These are phyloP conservation scores for Pyrgus malvae DNA, from an alignment of 2,888 invertebrate genomes.

Conservation along the genomic window DNA sequence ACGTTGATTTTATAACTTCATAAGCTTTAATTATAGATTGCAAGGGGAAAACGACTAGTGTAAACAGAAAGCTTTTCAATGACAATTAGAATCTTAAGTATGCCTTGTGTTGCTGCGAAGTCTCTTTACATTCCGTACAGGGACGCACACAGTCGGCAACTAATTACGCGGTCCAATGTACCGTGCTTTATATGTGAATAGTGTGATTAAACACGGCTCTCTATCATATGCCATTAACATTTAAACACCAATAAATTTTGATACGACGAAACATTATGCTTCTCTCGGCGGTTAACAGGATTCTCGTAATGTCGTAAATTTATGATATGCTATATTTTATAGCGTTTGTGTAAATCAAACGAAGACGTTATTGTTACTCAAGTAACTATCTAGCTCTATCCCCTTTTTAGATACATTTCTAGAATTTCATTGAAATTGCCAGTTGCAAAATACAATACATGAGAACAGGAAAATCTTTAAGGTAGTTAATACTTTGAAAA, in stretches of 20 bases:
- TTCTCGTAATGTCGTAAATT: slow-evolving; percentile 12
- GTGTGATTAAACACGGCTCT: slow-evolving; percentile 23
- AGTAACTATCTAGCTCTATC: no score
- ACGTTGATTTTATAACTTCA: no score
- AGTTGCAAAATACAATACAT: no score
- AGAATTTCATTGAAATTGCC: no score
- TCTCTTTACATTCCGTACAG: slow-evolving; percentile 27
- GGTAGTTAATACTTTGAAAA: no score
- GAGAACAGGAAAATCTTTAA: no score
- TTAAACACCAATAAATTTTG: slow-evolving; percentile 24
- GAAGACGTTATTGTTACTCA: background rate
- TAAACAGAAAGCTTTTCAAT: background rate
- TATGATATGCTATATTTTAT: slow-evolving; percentile 7
- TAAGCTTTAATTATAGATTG: no score
- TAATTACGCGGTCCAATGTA: slow-evolving; percentile 33
- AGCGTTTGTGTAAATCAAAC: slow-evolving; percentile 2
- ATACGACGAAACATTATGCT: slow-evolving; percentile 17
- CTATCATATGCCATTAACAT: slow-evolving; percentile 23
- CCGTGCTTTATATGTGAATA: slow-evolving; percentile 25
- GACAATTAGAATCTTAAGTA: background rate
- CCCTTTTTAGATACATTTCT: no score
- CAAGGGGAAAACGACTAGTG: no score
- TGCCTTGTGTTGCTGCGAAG: slow-evolving; percentile 1
- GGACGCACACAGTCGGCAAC: slow-evolving; percentile 29
- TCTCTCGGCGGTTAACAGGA: slow-evolving; percentile 19